phyloP scores from a whole-genome alignment of 2,888 invertebrate genomes.

The Drosophila mettleri region DNA sequence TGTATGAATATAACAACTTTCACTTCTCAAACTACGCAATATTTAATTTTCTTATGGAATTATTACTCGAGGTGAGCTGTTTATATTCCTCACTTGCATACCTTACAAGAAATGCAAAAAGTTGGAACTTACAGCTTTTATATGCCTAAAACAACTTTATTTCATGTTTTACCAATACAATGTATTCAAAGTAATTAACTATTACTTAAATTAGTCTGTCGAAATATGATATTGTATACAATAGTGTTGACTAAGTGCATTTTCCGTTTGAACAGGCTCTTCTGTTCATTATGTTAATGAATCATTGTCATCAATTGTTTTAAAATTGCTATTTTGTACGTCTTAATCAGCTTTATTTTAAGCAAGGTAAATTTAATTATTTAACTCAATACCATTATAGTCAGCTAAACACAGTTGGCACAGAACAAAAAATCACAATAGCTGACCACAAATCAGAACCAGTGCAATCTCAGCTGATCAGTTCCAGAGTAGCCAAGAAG shows the following conservation, averaged over 20 bases:
- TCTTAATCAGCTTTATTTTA: background rate
- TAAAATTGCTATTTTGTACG: background rate
- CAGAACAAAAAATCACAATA: constrained; percentile 10
- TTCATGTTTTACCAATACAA: constrained; percentile 16
- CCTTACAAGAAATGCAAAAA: background rate
- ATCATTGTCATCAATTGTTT: background rate
- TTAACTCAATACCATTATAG: background rate
- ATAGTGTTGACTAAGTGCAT: constrained; percentile 44
- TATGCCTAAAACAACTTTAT: constrained; percentile 12
- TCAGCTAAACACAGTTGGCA: background rate
- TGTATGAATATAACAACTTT: constrained; percentile 42
- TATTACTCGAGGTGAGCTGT: background rate
- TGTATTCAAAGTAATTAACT: constrained; percentile 14
- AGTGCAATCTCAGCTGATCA: constrained; percentile 36
- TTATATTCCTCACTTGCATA: background rate
- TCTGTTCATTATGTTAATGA: constrained; percentile 4
- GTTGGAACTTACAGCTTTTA: constrained; percentile 28
- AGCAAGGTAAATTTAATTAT: background rate
- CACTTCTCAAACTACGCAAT: constrained; percentile 38
- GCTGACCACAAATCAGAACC: background rate
- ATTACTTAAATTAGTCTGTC: constrained; percentile 2
- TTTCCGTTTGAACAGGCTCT: constrained; percentile 24
- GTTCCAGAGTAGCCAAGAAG: background rate
- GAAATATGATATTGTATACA: constrained; percentile 5
- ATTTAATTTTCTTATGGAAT: background rate